phyloP scores from a whole-genome alignment of 2,113 vertebrate genomes.

The Cyanistes caeruleus region DNA sequence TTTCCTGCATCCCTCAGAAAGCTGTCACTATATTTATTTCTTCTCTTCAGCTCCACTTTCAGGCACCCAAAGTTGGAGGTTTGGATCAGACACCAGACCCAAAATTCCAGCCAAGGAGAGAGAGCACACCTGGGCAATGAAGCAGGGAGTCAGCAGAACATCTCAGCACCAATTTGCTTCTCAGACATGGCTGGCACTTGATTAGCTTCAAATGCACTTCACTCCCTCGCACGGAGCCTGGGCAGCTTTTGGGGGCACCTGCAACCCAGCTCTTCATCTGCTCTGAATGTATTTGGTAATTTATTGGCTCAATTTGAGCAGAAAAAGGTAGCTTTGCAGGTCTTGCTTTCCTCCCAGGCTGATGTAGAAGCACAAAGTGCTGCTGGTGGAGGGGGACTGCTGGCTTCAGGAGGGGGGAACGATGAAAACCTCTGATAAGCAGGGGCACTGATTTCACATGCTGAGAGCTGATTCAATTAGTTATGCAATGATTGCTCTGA shows the following conservation, averaged over 20 bases:
- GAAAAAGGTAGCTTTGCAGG: slow-evolving; percentile 9
- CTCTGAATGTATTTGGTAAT: background rate
- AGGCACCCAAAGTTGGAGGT: background rate
- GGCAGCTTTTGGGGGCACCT: background rate
- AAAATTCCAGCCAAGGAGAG: background rate
- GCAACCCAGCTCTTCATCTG: background rate
- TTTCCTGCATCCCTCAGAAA: background rate
- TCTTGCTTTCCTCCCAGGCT: background rate
- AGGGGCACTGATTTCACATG: slow-evolving; percentile 37
- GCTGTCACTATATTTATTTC: rapidly evolving
- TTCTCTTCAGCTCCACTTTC: background rate
- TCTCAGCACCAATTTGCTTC: background rate
- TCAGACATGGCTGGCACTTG: slow-evolving; percentile 30
- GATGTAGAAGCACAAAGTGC: background rate
- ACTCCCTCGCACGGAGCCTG: background rate
- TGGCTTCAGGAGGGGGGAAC: slow-evolving; percentile 6
- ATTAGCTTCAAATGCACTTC: slow-evolving; percentile 36
- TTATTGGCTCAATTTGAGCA: background rate
- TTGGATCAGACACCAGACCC: background rate
- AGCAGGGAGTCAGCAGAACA: background rate
- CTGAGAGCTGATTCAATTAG: slow-evolving; percentile 66
- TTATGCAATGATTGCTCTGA: slow-evolving; percentile 63
- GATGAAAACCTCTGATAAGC: slow-evolving; percentile 25
- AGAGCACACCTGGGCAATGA: background rate
- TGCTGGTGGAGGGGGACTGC: background rate